phyloP scores from a whole-genome alignment of 2,113 vertebrate species.

The Cyprinus carpio region DNA sequence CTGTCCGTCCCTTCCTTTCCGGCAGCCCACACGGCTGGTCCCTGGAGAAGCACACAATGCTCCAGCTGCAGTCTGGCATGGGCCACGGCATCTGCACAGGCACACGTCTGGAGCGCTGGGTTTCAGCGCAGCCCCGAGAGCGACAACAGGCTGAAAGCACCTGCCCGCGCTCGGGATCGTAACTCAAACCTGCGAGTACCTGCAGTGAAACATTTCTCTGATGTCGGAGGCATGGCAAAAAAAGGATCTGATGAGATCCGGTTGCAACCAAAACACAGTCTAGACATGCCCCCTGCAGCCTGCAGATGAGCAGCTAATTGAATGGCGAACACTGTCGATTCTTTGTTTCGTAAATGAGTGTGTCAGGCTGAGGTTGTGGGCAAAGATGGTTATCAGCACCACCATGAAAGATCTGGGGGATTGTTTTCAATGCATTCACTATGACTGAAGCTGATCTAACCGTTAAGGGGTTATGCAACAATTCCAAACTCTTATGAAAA shows the following conservation, averaged over 20 bases:
- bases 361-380: constrained; percentile 9
- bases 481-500: constrained; percentile 31
- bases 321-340: neutral
- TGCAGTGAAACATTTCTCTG: constrained; percentile 59
- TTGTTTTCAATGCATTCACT: neutral
- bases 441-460: neutral
- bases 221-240: constrained; percentile 54
- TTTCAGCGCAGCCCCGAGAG: constrained; percentile 59
- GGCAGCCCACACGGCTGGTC: neutral
- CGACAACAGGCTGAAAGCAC: constrained; percentile 59
- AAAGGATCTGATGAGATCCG: constrained; percentile 51
- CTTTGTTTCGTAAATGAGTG: constrained; percentile 26
- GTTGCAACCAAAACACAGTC: constrained; percentile 61
- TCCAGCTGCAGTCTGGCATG: constrained; percentile 15
- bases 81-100: constrained; percentile 55
- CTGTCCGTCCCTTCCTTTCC: neutral
- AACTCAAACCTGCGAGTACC: neutral
- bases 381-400: constrained; percentile 37
- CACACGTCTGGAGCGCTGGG: constrained; percentile 65
- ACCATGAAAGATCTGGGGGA: neutral
- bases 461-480: constrained; percentile 2
- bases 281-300: constrained; percentile 59
- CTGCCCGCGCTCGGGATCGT: constrained; percentile 53
- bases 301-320: neutral
- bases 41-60: neutral